These are phyloP conservation scores for Pangasius djambal DNA, from an alignment of 2,797 vertebrate species.

Conservation along the genomic window DNA sequence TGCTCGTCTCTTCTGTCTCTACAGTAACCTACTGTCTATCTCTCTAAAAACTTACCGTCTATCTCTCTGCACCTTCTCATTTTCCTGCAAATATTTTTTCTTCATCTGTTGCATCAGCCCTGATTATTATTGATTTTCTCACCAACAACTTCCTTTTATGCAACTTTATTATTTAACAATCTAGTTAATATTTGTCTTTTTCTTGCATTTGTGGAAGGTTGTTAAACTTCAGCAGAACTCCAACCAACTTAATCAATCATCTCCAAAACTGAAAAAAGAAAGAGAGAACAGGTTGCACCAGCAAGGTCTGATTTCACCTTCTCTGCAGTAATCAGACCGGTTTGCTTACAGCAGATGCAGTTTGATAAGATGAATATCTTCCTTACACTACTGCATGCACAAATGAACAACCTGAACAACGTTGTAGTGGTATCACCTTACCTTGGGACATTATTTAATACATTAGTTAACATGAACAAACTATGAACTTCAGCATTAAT, in stretches of 20 bases:
- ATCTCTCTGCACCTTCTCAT: background rate
- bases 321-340: conserved; percentile 1
- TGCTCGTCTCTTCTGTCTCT: background rate
- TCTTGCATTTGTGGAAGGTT: background rate
- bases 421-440: background rate
- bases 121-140: background rate
- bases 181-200: background rate
- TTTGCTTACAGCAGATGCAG: conserved; percentile 24
- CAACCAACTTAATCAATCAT: conserved; percentile 32
- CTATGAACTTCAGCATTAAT: background rate
- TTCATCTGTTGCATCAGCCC: background rate
- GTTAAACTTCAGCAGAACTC: conserved; percentile 17
- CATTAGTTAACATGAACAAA: background rate
- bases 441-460: background rate
- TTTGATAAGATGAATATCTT: conserved; percentile 25
- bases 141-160: background rate
- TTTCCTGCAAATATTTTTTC: background rate
- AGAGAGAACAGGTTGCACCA: conserved; percentile 17
- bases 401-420: background rate
- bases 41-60: background rate
- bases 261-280: background rate
- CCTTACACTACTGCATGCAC: background rate
- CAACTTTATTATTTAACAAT: too few species aligned
- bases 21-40: background rate
- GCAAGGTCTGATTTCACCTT: background rate